phyloP scores from a whole-genome alignment of 2,797 vertebrate species.

The Toxotes lorentzi region DNA sequence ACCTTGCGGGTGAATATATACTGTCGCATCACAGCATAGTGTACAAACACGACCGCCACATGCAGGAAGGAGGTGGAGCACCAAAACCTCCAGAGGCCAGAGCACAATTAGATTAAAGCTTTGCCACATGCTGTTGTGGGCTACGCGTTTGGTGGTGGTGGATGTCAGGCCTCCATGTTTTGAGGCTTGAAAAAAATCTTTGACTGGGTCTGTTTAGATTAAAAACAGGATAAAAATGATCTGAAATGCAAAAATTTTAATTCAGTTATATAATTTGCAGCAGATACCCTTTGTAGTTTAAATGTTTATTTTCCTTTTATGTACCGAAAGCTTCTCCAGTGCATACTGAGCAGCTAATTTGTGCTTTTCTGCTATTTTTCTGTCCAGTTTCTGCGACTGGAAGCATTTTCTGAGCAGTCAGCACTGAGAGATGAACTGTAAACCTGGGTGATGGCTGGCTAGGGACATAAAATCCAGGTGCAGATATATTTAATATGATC shows the following conservation, averaged over 20 bases:
- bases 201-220: too few species aligned
- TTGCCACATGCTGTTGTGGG: conserved; percentile 43
- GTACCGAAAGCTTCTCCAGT: neutral
- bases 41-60: neutral
- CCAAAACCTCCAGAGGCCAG: conserved; percentile 25
- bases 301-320: neutral
- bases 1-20: conserved; percentile 11
- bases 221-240: too few species aligned
- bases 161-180: conserved; percentile 19
- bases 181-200: neutral
- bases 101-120: conserved; percentile 64
- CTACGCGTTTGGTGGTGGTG: neutral
- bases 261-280: neutral
- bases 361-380: neutral
- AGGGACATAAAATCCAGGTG: neutral
- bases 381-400: neutral
- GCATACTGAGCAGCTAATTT: neutral
- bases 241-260: neutral
- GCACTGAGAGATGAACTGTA: neutral
- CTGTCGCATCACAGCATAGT: neutral
- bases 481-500: neutral
- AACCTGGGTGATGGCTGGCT: neutral
- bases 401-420: neutral
- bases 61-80: conserved; percentile 3
- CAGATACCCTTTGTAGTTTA: neutral